Percentiles rank a stretch among this genome's conserved stretches.
Conservation (phyloP, 2,888 invertebrate species). For the Onthophagus sagittarius region DNA sequence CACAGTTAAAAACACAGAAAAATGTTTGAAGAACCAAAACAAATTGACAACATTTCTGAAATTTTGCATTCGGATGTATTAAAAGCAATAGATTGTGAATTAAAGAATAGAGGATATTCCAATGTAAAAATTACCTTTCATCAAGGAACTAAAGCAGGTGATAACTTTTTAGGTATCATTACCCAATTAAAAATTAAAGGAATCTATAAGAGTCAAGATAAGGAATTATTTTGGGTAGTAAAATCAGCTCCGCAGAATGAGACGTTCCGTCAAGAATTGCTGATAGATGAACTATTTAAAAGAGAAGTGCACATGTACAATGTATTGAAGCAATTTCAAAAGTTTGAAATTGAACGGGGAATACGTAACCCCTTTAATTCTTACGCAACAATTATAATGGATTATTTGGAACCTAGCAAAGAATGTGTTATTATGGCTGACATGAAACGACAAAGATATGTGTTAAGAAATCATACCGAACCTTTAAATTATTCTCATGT, state of each 20-base stretch:
- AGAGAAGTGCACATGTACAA: slow-evolving; percentile 36
- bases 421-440: slow-evolving; percentile 34
- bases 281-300: slow-evolving; percentile 29
- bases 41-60: too few species aligned
- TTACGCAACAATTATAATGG: slow-evolving; percentile 23
- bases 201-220: background rate
- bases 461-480: slow-evolving; percentile 27
- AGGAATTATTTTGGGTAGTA: slow-evolving; percentile 30
- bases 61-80: too few species aligned
- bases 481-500: slow-evolving; percentile 35
- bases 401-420: slow-evolving; percentile 22
- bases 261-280: slow-evolving; percentile 27
- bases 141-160: slow-evolving; percentile 1
- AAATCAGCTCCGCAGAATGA: slow-evolving; percentile 33
- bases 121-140: too few species aligned
- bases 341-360: slow-evolving; percentile 29
- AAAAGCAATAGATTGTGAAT: too few species aligned
- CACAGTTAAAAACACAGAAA: too few species aligned
- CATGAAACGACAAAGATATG: slow-evolving; percentile 33
- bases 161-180: slow-evolving; percentile 12
- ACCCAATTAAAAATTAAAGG: background rate
- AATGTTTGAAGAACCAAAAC: too few species aligned
- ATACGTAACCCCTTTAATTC: slow-evolving; percentile 23
- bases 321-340: slow-evolving; percentile 31
- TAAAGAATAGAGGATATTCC: too few species aligned